These are phyloP conservation scores for Sebastolobus alascanus DNA, from an alignment of 2,797 vertebrate species.

Conservation along the genomic window DNA sequence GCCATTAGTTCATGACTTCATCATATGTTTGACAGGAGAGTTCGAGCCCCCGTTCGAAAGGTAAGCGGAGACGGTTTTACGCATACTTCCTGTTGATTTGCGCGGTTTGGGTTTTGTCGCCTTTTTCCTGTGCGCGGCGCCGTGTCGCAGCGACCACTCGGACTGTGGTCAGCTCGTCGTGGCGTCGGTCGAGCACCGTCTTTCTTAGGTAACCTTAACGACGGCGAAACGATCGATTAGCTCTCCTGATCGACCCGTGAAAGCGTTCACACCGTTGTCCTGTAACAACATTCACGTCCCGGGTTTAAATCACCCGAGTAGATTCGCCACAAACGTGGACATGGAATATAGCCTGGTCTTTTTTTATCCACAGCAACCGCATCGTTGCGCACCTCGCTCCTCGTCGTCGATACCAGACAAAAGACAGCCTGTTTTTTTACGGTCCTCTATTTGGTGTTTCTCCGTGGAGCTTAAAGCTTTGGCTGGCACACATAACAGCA, in stretches of 20 bases:
- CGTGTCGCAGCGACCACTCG: slow-evolving; percentile 86
- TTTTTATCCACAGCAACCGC: slow-evolving; percentile 84
- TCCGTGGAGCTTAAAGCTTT: slow-evolving; percentile 56
- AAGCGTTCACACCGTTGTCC: not conserved
- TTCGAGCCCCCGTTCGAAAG: slow-evolving; percentile 51
- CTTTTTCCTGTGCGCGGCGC: slow-evolving; percentile 74
- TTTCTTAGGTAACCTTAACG: slow-evolving; percentile 72
- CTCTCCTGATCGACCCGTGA: slow-evolving; percentile 15
- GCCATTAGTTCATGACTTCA: slow-evolving; percentile 79
- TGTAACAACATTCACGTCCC: slow-evolving; percentile 19
- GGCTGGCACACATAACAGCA: slow-evolving; percentile 83
- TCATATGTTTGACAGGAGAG: slow-evolving; percentile 69
- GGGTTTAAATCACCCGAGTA: slow-evolving; percentile 37
- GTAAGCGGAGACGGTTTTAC: slow-evolving; percentile 58
- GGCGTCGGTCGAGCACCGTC: slow-evolving; percentile 81
- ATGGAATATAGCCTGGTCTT: slow-evolving; percentile 75
- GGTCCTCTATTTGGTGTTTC: slow-evolving; percentile 50
- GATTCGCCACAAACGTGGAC: slow-evolving; percentile 64
- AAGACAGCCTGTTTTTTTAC: slow-evolving; percentile 83
- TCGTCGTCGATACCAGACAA: slow-evolving; percentile 92
- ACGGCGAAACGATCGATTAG: slow-evolving; percentile 62
- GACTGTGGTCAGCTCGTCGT: slow-evolving; percentile 86
- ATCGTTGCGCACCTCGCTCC: slow-evolving; percentile 88
- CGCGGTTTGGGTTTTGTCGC: slow-evolving; percentile 46
- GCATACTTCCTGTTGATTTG: slow-evolving; percentile 62